Base-by-base conservation (phyloP, 2,113 vertebrate genomes). In the Cyrtonyx montezumae region DNA sequence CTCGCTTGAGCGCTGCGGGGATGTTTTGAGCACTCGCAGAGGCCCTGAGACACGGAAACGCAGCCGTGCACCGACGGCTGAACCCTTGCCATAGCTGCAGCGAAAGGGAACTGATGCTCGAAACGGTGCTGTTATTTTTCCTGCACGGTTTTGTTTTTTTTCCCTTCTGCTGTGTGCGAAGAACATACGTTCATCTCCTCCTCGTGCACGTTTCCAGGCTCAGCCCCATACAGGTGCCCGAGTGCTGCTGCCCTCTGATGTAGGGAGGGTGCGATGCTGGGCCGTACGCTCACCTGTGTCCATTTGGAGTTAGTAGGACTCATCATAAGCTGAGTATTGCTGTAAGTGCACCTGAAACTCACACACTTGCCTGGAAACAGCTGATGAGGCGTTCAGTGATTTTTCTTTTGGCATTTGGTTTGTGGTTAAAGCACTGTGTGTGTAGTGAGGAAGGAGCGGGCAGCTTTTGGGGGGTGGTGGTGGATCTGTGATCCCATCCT, bases 81-180 rank as follows among this genome's bases (percentile, higher is more conserved):
- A 22, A 32, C 12, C 3, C 61, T 73, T 32, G 14, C 20, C 45
- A 6, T 73, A 3, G 32, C 45, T 88, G 37, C 22, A 68, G 13
- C n/a, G 78, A 45, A 71, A 79, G 23, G 36, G 42, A 90, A 30
- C 66, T 73, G 45, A 9, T 40, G 58, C 16, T 56, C 62, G 81
- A 46, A 87, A 10, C 26, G 6, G 13, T 23, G 2, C 6, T 42
- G 0, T 20, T 83, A 1, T 43, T 91, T 79, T 73, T 74, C 37
- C 45, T 89, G 19, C 28, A 55, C 76, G n/a, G n/a, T n/a, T n/a
- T n/a, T n/a, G n/a, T 32, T 46, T 34, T 88, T 84, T 78, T 11
- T 12, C 34, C 12, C 40, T 84, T 87, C 76, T 3, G 2, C 7
- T 77, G 8, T 53, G 8, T 42, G 12, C 0, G 1, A 65, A 32